Percentiles rank a stretch among this genome's conserved stretches.
phyloP scores from a whole-genome alignment of 2,888 invertebrate genomes.

The Hyposoter dolosus region DNA sequence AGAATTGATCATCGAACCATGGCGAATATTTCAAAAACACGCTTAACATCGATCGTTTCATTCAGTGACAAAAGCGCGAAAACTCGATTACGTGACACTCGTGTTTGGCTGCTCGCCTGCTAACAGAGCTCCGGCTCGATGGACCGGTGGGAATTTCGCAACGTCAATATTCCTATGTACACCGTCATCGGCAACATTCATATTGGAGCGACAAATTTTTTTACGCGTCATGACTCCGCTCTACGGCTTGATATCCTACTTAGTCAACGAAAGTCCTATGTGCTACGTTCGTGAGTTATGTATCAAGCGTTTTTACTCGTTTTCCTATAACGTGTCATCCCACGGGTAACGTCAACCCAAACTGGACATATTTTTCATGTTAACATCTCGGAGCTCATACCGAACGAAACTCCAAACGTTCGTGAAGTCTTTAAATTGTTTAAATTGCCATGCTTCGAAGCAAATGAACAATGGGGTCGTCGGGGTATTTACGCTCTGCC shows the following conservation, averaged over 20 bases:
- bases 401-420: background rate
- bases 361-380: background rate
- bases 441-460: background rate
- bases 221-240: conserved; percentile 58
- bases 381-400: background rate
- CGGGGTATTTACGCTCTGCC: background rate
- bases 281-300: conserved; percentile 1
- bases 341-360: background rate
- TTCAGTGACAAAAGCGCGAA: conserved; percentile 59
- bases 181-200: conserved; percentile 18
- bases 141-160: conserved; percentile 37
- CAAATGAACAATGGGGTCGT: background rate
- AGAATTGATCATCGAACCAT: conserved; percentile 59
- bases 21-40: conserved; percentile 70
- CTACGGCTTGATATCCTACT: conserved; percentile 26
- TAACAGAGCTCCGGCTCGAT: conserved; percentile 32
- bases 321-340: background rate
- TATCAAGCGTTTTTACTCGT: background rate
- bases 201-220: conserved; percentile 33
- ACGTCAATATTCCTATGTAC: conserved; percentile 17
- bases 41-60: conserved; percentile 55
- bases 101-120: conserved; percentile 38
- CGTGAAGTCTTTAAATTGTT: background rate
- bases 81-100: conserved; percentile 66
- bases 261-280: background rate